Evolutionary conservation across 2,797 vertebrate genomes (phyloP), one percentile per base, ranked within the genome.

Genomic region (Phrynocephalus vlangalii): DNA sequence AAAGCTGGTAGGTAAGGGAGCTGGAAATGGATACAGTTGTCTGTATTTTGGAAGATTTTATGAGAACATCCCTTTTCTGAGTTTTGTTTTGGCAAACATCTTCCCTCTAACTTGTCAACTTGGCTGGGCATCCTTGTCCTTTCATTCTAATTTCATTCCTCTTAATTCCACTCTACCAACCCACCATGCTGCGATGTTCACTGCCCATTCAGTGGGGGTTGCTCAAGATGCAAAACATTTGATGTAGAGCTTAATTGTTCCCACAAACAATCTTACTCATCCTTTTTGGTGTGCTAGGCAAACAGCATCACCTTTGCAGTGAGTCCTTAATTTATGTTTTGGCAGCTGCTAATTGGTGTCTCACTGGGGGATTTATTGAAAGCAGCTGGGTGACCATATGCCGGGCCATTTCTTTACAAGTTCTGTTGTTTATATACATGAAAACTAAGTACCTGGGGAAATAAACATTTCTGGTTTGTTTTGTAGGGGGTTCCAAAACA

Each of bases 341-440:
- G 79, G 28, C 44, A 92, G 82, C 70, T 63, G 85, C 79, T 93
- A 95, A 93, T 90, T 91, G 86, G 26, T 90, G 68, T 80, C 77
- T 92, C 92, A 79, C 91, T 86, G 66, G 93, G 92, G 94, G 93
- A 86, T 86, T 91, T 90, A 5, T 63, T 89, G 50, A 44, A 63
- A 93, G 73, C 94, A 95, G 91, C 91, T 92, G 93, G 90, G 85
- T 92, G 90, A 89, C 92, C 90, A 92, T 95, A 95, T 93, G 95
- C 89, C 77, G 48, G 86, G 86, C 91, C 81, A 87, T 38, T 93
- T 93, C 90, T 94, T 95, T 93, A 92, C 88, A 93, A 94, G 91
- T 71, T 83, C 79, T 67, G 70, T 89, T 93, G 92, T 90, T 92
- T 93, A 89, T 86, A 75, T 76, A 91, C n/a, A 88, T 89, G 86